Evolutionary conservation across 2,888 invertebrate species (phyloP).

Genomic region (Dexiosoma caninum): DNA sequence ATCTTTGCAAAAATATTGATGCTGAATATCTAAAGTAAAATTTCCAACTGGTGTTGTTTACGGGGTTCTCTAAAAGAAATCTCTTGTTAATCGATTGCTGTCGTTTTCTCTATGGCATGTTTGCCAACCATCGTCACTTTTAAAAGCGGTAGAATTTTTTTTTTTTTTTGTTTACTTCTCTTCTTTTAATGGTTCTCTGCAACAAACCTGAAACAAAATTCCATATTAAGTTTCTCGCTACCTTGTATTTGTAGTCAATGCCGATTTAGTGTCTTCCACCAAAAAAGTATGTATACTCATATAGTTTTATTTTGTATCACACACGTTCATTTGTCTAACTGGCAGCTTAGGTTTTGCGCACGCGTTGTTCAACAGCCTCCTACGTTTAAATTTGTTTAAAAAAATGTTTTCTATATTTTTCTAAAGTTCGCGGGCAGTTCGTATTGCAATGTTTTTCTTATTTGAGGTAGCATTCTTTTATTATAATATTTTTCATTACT

Average conservation of each 20-base stretch:
- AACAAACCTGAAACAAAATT: constrained; percentile 18
- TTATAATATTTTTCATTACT: neutral
- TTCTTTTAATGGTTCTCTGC: neutral
- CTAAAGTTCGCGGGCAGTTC: neutral
- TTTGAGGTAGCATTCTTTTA: neutral
- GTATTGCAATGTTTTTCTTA: constrained; percentile 34
- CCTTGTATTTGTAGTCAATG: constrained; percentile 22
- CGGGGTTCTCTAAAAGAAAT: neutral
- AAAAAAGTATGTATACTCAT: constrained; percentile 15
- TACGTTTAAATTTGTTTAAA: constrained; percentile 18
- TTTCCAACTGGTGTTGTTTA: neutral
- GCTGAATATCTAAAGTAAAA: neutral
- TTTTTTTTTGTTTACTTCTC: neutral
- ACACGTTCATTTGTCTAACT: constrained; percentile 3
- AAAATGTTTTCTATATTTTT: neutral
- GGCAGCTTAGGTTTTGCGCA: constrained; percentile 18
- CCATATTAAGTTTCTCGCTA: constrained; percentile 29
- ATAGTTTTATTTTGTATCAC: neutral
- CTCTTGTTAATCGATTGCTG: constrained; percentile 7
- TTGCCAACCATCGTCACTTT: constrained; percentile 33
- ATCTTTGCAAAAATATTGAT: too few species aligned
- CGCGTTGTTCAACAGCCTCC: constrained; percentile 25
- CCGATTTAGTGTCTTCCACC: neutral
- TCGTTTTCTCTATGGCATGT: constrained; percentile 7
- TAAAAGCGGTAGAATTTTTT: constrained; percentile 23